Conservation (phyloP, 1,140 invertebrate genomes). For the Bombus cullumanus region DNA sequence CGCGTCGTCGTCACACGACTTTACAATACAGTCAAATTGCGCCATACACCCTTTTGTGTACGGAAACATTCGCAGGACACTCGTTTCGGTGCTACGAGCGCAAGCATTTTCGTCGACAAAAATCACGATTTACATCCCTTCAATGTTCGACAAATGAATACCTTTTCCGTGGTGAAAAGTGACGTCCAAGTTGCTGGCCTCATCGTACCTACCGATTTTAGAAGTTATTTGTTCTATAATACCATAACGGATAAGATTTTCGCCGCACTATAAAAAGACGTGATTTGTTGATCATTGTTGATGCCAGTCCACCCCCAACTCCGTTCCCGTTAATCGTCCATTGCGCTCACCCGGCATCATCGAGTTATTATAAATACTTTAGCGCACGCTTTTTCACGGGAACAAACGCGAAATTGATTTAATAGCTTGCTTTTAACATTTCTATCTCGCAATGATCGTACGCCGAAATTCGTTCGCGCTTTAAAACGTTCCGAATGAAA, state of each 20-base stretch:
- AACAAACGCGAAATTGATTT: slow-evolving; percentile 33
- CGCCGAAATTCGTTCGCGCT: slow-evolving; percentile 11
- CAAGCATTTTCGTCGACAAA: slow-evolving; percentile 43
- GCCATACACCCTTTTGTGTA: slow-evolving; percentile 15
- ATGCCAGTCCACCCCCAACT: neutral
- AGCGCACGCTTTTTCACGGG: slow-evolving; percentile 26
- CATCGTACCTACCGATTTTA: neutral
- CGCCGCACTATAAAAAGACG: slow-evolving; percentile 13
- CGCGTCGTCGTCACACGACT: neutral
- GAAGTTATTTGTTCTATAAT: neutral
- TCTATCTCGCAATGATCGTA: neutral
- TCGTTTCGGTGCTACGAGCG: neutral
- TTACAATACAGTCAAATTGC: slow-evolving; percentile 38
- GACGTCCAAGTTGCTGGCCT: neutral
- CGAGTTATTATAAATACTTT: slow-evolving; percentile 56
- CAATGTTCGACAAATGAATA: slow-evolving; percentile 46
- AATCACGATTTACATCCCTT: slow-evolving; percentile 49
- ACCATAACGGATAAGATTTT: slow-evolving; percentile 27
- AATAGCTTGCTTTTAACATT: slow-evolving; percentile 46
- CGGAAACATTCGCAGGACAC: slow-evolving; percentile 36
- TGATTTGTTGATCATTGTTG: slow-evolving; percentile 51
- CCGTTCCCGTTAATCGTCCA: slow-evolving; percentile 8
- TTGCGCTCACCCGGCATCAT: slow-evolving; percentile 32
- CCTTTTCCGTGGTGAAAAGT: slow-evolving; percentile 27
- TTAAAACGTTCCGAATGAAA: neutral